Conservation (phyloP, 2,797 vertebrate genomes). For the Hypotaenidia philippensis region DNA sequence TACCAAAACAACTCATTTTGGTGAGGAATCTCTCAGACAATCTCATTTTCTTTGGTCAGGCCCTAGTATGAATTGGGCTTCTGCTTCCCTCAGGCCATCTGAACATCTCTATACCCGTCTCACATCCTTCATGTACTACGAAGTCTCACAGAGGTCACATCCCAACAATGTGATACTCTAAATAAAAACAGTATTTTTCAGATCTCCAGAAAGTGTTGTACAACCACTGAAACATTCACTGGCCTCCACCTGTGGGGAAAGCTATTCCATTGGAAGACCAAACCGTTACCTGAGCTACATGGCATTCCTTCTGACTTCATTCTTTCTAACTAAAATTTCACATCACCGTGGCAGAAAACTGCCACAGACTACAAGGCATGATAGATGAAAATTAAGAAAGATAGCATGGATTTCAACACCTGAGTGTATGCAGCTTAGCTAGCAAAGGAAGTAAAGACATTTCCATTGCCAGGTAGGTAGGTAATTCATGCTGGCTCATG, state of each 20-base stretch:
- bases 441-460: neutral
- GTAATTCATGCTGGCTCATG: neutral
- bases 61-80: neutral
- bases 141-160: neutral
- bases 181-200: neutral
- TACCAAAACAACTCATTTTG: neutral
- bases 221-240: fast-evolving
- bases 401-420: neutral
- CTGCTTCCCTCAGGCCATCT: neutral
- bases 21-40: neutral
- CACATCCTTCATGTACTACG: neutral
- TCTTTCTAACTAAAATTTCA: conserved; percentile 1
- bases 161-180: neutral
- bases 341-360: neutral
- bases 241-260: neutral
- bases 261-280: neutral
- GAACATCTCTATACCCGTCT: neutral
- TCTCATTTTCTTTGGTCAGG: neutral
- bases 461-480: neutral
- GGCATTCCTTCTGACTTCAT: neutral
- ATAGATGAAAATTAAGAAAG: neutral
- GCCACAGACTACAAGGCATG: neutral
- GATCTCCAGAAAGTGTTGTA: neutral
- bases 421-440: neutral
- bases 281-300: neutral